A percentile compares a stretch with the other conserved stretches of the same genome.
phyloP scores from a whole-genome alignment of 2,888 invertebrate genomes.

The Rhaphigaster nebulosa region DNA sequence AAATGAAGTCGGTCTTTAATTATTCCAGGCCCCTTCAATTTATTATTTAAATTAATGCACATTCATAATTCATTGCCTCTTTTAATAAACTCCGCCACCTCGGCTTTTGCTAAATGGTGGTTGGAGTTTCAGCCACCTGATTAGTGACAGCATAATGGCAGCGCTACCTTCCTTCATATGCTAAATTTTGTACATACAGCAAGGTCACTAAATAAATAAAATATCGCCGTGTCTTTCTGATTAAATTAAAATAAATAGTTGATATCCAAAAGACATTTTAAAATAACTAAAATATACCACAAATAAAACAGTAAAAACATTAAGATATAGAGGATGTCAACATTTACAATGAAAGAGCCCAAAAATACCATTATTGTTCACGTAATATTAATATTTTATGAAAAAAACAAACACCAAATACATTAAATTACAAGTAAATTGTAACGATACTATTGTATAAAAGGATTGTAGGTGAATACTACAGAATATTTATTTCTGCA shows the following conservation, averaged over 20 bases:
- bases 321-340: no score
- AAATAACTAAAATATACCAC: background rate
- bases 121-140: background rate
- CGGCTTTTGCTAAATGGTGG: conserved; percentile 41
- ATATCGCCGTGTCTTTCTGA: background rate
- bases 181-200: background rate
- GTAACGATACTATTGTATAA: no score
- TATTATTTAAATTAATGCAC: conserved; percentile 49
- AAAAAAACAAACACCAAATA: no score
- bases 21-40: conserved; percentile 21
- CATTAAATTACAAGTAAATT: no score
- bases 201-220: background rate
- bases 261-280: background rate
- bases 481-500: no score
- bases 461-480: no score
- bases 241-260: background rate
- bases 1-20: conserved; percentile 38
- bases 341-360: no score
- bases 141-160: background rate
- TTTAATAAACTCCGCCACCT: conserved; percentile 34
- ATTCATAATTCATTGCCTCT: conserved; percentile 43
- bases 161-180: background rate
- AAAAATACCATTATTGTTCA: no score
- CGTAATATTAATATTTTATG: no score
- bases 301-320: background rate